Conservation (phyloP, 2,797 vertebrate species). For the Thalassophryne amazonica region DNA sequence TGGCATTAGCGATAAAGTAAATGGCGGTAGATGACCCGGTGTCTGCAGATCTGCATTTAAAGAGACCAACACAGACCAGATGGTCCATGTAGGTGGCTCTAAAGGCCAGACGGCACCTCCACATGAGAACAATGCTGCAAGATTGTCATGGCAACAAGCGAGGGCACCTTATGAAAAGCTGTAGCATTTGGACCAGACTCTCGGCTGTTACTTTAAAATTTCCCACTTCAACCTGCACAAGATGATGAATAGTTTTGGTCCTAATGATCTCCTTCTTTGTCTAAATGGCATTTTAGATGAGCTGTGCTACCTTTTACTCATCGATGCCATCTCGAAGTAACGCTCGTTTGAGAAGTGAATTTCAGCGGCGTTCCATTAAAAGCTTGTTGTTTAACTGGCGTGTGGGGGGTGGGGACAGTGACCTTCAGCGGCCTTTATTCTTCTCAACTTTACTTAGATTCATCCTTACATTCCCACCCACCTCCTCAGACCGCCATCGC, state of each 20-base stretch:
- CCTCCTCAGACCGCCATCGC: conserved; percentile 40
- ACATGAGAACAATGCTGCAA: conserved; percentile 50
- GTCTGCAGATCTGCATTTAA: conserved; percentile 15
- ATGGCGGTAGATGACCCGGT: not conserved
- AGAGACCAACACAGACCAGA: conserved; percentile 25
- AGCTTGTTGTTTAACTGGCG: conserved; percentile 29
- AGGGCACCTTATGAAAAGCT: conserved; percentile 36
- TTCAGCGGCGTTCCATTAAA: conserved; percentile 30
- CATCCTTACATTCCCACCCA: conserved; percentile 23
- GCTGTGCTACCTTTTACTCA: not conserved
- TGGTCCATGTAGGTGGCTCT: conserved; percentile 33
- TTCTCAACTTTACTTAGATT: conserved; percentile 39
- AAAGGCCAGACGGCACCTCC: conserved; percentile 59
- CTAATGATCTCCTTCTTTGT: not conserved
- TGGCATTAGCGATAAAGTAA: not conserved
- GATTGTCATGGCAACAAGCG: conserved; percentile 72
- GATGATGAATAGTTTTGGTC: not conserved
- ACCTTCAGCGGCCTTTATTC: conserved; percentile 48
- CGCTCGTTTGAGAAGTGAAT: not conserved
- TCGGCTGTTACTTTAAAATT: not conserved
- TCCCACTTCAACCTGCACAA: not conserved
- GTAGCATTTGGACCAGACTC: conserved; percentile 10
- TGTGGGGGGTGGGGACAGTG: conserved; percentile 44
- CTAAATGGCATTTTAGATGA: conserved; percentile 1
- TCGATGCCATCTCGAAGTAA: not conserved